Base-by-base conservation (phyloP, 2,888 invertebrate species). In the Drosophila phalerata region DNA sequence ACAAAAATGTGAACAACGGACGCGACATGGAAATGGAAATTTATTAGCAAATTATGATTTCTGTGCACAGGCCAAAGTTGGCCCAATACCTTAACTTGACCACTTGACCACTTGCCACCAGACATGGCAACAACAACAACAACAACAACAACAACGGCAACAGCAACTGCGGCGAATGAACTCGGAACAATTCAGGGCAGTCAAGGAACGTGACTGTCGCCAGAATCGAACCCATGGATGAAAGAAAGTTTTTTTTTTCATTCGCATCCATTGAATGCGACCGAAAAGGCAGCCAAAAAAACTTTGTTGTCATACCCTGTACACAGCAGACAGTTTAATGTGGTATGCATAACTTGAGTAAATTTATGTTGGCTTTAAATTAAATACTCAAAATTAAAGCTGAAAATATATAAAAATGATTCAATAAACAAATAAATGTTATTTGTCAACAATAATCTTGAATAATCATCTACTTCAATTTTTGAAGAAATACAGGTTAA, bases 1-100 rank as follows among this genome's bases (percentile, higher is more conserved):
- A 61, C 81, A 77, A 67, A 79, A 77, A 77, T 71, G 72, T 76
- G 68, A 79, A 70, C 74, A 52, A 45, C 81, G 55, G 55, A 56
- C 51, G 80, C 75, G 75, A 69, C 86, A 84, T 79, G 85, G 78
- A 85, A 87, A 82, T 85, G 85, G 69, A 84, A 84, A 84, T 84
- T 87, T 85, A 87, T 84, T 84, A 82, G 85, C 82, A 80, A 84
- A 87, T 84, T 84, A 84, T 84, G 84, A 85, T 83, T 83, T 81
- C 87, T 69, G 80, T 60, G 83, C 78, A 78, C 84, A 72, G 69
- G 37, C 58, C 47, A 47, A 17, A 37, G 45, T n/a, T 22, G 42
- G 51, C 69, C 62, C 68, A 68, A 58, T 68, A 63, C 62, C 73
- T 63, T 73, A 60, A 66, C 77, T 58, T 77, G 52, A 51, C 63